phyloP scores from a whole-genome alignment of 2,888 invertebrate genomes.

The Troides helena region DNA sequence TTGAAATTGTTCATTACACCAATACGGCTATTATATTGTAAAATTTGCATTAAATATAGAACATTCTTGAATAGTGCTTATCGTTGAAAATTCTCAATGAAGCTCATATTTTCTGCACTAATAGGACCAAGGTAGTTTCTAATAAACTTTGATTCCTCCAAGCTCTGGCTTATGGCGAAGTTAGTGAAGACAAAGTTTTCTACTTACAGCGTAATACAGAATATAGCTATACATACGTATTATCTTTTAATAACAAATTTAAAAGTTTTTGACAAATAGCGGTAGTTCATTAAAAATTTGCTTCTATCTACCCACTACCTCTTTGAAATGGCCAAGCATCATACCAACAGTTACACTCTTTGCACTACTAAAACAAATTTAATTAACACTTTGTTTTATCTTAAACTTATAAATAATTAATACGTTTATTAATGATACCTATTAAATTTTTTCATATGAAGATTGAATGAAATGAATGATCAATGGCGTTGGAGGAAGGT shows the following conservation, averaged over 20 bases:
- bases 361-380: too few relatives aligned
- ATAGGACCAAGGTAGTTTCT: constrained; percentile 18
- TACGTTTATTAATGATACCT: too few relatives aligned
- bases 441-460: too few relatives aligned
- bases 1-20: too few relatives aligned
- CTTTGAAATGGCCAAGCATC: background rate
- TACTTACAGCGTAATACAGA: constrained; percentile 11
- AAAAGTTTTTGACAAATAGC: background rate
- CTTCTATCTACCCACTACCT: background rate
- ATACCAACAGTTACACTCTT: too few relatives aligned
- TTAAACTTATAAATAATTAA: too few relatives aligned
- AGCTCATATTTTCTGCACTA: constrained; percentile 16
- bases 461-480: too few relatives aligned
- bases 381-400: too few relatives aligned
- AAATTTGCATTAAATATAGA: background rate
- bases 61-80: background rate
- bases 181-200: constrained; percentile 10
- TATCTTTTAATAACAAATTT: background rate
- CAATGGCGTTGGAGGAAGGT: too few relatives aligned
- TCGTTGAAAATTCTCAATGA: constrained; percentile 6
- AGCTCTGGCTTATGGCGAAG: constrained; percentile 7
- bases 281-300: too few relatives aligned
- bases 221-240: background rate
- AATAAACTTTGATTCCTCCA: constrained; percentile 20
- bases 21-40: too few relatives aligned